Conservation (phyloP, 2,888 invertebrate species). For the Gymnoscelis rufifasciata region DNA sequence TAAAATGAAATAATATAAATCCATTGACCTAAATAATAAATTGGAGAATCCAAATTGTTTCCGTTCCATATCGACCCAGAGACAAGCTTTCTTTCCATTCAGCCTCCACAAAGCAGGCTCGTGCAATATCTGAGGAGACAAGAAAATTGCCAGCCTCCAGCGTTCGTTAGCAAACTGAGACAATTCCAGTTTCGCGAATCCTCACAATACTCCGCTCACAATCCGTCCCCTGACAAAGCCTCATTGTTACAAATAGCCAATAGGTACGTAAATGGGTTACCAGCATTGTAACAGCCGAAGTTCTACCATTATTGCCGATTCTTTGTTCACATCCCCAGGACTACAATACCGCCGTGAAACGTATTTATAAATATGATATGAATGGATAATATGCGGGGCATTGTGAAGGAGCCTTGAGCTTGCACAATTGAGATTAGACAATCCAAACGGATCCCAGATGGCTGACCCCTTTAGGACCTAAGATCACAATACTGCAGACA, state of each 20-base stretch:
- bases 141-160: conserved; percentile 44
- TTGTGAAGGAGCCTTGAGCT: conserved; percentile 58
- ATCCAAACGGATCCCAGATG: conserved; percentile 37
- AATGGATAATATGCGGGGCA: conserved; percentile 70
- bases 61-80: no score
- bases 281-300: conserved; percentile 62
- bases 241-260: conserved; percentile 78
- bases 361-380: conserved; percentile 77
- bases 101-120: background rate
- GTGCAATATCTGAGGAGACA: conserved; percentile 12
- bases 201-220: conserved; percentile 59
- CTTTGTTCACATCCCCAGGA: conserved; percentile 73
- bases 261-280: conserved; percentile 77
- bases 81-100: no score
- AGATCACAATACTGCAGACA: conserved; percentile 29
- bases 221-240: conserved; percentile 59
- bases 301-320: conserved; percentile 65
- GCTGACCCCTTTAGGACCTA: conserved; percentile 41
- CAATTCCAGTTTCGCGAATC: conserved; percentile 76
- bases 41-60: no score
- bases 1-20: no score
- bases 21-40: no score
- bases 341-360: conserved; percentile 70
- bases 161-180: conserved; percentile 66
- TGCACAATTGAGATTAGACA: conserved; percentile 67